Base-by-base conservation (phyloP, 2,888 invertebrate species). In the Scaptodrosophila latifasciaeformis region DNA sequence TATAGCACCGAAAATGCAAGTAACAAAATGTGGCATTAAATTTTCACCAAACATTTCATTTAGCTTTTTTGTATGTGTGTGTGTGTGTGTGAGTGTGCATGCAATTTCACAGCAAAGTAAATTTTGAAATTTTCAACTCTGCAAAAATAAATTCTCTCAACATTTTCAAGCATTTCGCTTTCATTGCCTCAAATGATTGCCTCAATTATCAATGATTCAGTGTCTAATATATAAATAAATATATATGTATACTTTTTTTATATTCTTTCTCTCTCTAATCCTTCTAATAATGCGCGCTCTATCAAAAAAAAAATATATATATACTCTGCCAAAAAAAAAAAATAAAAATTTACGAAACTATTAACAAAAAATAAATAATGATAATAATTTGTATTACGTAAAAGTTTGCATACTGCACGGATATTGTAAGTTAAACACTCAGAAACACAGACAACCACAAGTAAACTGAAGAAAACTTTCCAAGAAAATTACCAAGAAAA, bases 381-480 rank as follows among this genome's bases (percentile, higher is more conserved):
- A 53, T 45, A 46, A n/a, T n/a, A n/a, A n/a, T n/a, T n/a, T 40
- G 44, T 34, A n/a, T 31, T 49, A 51, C 46, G 63, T 76, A 71
- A 77, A n/a, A 83, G 83, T 83, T 84, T 83, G 83, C 83, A 82
- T 82, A 84, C 83, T 84, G 81, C 81, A 83, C 81, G 84, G 84
- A 83, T 84, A 82, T 82, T 82, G 83, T 83, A 83, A 83, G 83
- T 83, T 64, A 61, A 49, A 54, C 57, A 49, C 13, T 37, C n/a
- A n/a, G 15, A 44, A 45, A 30, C n/a, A 40, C 37, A 35, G 19
- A 30, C 39, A 18, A 46, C n/a, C 27, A 31, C 18, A 42, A 45
- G 15, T 45, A 46, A 49, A 47, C 29, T 10, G n/a, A 46, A 19
- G n/a, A 54, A 49, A 30, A 49, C 17, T 18, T n/a, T 43, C 30